Conservation (phyloP, 2,888 invertebrate genomes). For the Plemyria rubiginata region DNA sequence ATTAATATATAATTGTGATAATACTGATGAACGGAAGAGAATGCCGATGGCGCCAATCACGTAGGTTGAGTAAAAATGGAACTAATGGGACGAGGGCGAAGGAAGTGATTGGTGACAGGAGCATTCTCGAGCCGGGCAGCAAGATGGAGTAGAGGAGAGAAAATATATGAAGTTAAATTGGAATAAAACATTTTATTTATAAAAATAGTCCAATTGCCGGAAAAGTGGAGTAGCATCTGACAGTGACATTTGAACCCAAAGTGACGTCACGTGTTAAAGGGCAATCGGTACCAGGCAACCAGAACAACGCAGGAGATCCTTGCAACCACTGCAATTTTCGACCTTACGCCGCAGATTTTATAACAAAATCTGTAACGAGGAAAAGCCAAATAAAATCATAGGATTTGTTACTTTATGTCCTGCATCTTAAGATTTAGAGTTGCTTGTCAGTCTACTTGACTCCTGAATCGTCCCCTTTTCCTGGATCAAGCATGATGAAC, state of each 20-base stretch:
- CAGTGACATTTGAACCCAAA: slow-evolving; percentile 43
- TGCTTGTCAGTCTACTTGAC: background rate
- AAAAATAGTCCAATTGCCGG: background rate
- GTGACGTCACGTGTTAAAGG: slow-evolving; percentile 78
- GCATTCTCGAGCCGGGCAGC: no score
- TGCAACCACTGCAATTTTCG: slow-evolving; percentile 32
- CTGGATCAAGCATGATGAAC: background rate
- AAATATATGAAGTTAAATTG: no score
- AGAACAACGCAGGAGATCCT: slow-evolving; percentile 50
- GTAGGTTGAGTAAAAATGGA: no score
- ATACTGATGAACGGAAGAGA: no score
- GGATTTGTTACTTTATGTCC: background rate
- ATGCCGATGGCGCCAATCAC: no score
- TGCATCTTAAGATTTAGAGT: background rate
- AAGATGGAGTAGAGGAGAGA: no score
- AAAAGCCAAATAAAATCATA: background rate
- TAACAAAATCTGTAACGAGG: slow-evolving; percentile 12
- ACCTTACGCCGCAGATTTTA: slow-evolving; percentile 14
- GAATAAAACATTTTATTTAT: no score
- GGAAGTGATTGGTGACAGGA: no score
- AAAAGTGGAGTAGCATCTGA: slow-evolving; percentile 13
- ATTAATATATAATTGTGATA: no score
- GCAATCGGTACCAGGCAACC: slow-evolving; percentile 65
- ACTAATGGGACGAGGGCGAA: no score
- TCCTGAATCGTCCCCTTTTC: slow-evolving; percentile 7